Conservation (phyloP, 1,140 invertebrate genomes). For the Papilio dardanus region DNA sequence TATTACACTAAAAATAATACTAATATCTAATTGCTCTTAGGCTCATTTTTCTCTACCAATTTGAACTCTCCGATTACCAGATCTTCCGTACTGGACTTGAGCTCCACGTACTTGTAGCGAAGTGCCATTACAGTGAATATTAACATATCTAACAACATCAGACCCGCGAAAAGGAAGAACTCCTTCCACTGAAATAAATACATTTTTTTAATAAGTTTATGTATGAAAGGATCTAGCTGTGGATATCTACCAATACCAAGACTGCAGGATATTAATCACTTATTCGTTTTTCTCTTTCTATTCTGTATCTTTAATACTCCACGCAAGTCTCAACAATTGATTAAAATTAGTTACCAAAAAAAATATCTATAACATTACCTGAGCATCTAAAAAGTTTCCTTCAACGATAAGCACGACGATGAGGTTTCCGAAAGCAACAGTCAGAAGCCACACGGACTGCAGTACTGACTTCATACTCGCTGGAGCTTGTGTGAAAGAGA, state of each 20-base stretch:
- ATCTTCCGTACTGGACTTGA: constrained; percentile 62
- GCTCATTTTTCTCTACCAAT: constrained; percentile 49
- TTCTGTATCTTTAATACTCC: too few species aligned
- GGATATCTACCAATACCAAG: too few species aligned
- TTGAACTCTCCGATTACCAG: constrained; percentile 64
- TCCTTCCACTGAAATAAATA: constrained; percentile 87
- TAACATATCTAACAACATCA: constrained; percentile 93
- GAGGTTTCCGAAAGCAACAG: constrained; percentile 95
- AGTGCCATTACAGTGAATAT: constrained; percentile 91
- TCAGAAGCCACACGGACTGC: constrained; percentile 94
- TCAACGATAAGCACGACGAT: constrained; percentile 93
- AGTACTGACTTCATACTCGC: constrained; percentile 95
- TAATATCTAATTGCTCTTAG: constrained; percentile 39
- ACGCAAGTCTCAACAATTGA: too few species aligned
- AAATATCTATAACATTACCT: constrained; percentile 79
- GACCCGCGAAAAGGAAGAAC: constrained; percentile 93
- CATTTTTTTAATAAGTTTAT: background rate
- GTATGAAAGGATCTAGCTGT: too few species aligned
- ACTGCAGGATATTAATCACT: too few species aligned
- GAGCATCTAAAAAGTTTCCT: constrained; percentile 85
- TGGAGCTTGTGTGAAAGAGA: constrained; percentile 95
- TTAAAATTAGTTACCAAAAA: too few species aligned
- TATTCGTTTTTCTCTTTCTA: too few species aligned
- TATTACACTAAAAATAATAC: constrained; percentile 17
- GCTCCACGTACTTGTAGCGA: constrained; percentile 86